Evolutionary conservation across 2,888 invertebrate species (phyloP).

Genomic region (Exocentrus adspersus): DNA sequence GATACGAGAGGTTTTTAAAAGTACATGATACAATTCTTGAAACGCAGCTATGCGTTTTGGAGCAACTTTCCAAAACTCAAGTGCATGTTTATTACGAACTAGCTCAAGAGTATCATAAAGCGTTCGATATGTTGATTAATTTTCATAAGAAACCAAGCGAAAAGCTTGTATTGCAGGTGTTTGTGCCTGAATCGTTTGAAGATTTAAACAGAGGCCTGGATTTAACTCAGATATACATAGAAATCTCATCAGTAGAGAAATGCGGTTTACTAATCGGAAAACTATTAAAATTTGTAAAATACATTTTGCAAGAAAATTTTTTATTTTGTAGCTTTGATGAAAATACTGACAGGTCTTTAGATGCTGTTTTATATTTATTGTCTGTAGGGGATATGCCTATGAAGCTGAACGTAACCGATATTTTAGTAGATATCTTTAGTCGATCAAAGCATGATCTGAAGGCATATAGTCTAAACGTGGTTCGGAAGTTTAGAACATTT

Average conservation of each 20-base stretch:
- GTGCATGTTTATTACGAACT: conserved; percentile 66
- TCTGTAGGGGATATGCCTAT: conserved; percentile 39
- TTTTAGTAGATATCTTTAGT: conserved; percentile 47
- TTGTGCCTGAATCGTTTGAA: conserved; percentile 62
- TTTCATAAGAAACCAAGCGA: conserved; percentile 60
- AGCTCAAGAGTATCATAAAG: conserved; percentile 64
- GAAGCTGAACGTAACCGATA: conserved; percentile 48
- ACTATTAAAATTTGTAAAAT: conserved; percentile 51
- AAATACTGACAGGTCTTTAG: conserved; percentile 41
- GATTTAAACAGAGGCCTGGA: conserved; percentile 53
- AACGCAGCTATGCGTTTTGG: conserved; percentile 68
- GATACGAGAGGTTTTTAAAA: conserved; percentile 66
- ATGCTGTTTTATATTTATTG: conserved; percentile 50
- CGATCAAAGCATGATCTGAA: conserved; percentile 37
- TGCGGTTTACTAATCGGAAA: conserved; percentile 50
- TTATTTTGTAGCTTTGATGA: conserved; percentile 48
- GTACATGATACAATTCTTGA: conserved; percentile 67
- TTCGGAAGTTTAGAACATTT: conserved; percentile 39
- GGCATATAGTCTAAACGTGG: conserved; percentile 39
- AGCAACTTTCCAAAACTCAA: conserved; percentile 66
- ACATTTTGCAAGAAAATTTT: conserved; percentile 48
- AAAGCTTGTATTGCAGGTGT: conserved; percentile 62
- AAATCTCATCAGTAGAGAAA: conserved; percentile 46
- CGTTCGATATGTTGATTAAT: conserved; percentile 62
- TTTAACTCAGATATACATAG: conserved; percentile 53